These are phyloP conservation scores for Oscheius sp. DNA, from an alignment of 2,888 invertebrate species.

Conservation along the genomic window DNA sequence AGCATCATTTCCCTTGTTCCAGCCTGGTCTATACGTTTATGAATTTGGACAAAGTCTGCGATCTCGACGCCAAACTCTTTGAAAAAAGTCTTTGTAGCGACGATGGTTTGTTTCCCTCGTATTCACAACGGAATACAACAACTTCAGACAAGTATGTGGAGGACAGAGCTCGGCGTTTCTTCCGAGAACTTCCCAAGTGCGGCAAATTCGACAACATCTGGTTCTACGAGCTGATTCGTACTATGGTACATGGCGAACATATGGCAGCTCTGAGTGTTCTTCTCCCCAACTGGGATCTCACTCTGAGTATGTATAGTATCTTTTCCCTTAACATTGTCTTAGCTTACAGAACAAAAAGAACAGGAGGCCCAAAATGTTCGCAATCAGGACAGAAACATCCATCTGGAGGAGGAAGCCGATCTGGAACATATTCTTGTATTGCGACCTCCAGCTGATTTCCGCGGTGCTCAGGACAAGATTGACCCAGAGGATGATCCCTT, in stretches of 20 bases:
- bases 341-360: slow-evolving; percentile 1
- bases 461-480: background rate
- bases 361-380: slow-evolving; percentile 6
- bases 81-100: background rate
- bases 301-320: background rate
- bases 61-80: slow-evolving; percentile 1
- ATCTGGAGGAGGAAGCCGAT: slow-evolving; percentile 7
- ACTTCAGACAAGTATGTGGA: background rate
- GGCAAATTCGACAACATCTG: background rate
- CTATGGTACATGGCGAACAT: slow-evolving; percentile 7
- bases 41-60: slow-evolving; percentile 5
- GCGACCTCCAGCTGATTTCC: slow-evolving; percentile 4
- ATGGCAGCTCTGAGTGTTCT: slow-evolving; percentile 16
- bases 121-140: too few species aligned
- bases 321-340: background rate
- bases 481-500: slow-evolving; percentile 2
- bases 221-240: slow-evolving; percentile 9
- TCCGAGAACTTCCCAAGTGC: slow-evolving; percentile 1
- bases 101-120: too few species aligned
- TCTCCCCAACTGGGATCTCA: slow-evolving; percentile 18
- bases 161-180: slow-evolving; percentile 9
- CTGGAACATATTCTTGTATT: background rate
- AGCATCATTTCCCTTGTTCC: background rate
- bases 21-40: slow-evolving; percentile 3
- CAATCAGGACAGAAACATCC: slow-evolving; percentile 7